Evolutionary conservation across 2,888 invertebrate genomes (phyloP).

Genomic region (Carabus problematicus): DNA sequence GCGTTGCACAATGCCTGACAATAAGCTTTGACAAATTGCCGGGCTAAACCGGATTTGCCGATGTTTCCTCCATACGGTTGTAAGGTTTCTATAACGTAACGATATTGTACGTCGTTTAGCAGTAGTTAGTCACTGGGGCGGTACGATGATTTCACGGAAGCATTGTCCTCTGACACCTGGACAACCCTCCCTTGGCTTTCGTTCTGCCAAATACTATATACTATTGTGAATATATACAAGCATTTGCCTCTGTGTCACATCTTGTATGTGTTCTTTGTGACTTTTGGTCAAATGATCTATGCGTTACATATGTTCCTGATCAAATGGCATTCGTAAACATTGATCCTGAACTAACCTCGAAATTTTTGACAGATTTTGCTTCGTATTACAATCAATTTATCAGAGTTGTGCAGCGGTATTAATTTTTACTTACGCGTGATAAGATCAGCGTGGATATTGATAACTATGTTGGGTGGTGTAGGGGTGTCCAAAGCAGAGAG

Average conservation of each 20-base stretch:
- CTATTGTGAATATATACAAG: neutral
- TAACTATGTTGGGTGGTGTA: no score
- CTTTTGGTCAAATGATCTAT: slow-evolving; percentile 47
- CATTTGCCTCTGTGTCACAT: slow-evolving; percentile 49
- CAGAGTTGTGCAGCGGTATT: no score
- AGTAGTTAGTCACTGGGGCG: slow-evolving; percentile 49
- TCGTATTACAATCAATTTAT: slow-evolving; percentile 6
- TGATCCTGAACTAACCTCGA: no score
- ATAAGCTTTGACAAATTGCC: slow-evolving; percentile 55
- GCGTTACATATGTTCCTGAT: no score
- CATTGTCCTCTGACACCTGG: slow-evolving; percentile 59
- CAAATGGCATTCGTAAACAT: no score
- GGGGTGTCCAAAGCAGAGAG: no score
- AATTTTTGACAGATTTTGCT: no score
- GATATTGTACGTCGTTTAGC: slow-evolving; percentile 43
- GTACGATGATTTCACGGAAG: slow-evolving; percentile 55
- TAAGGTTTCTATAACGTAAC: slow-evolving; percentile 31
- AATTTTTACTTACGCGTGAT: no score
- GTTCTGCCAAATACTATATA: neutral
- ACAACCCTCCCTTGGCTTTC: slow-evolving; percentile 54
- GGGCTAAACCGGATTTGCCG: slow-evolving; percentile 45
- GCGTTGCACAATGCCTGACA: slow-evolving; percentile 53
- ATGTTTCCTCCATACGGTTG: slow-evolving; percentile 22
- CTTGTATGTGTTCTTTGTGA: slow-evolving; percentile 48
- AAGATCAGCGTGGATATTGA: no score